Base-by-base conservation (phyloP, 2,797 vertebrate species). In the Melanotaenia maccullochi region DNA sequence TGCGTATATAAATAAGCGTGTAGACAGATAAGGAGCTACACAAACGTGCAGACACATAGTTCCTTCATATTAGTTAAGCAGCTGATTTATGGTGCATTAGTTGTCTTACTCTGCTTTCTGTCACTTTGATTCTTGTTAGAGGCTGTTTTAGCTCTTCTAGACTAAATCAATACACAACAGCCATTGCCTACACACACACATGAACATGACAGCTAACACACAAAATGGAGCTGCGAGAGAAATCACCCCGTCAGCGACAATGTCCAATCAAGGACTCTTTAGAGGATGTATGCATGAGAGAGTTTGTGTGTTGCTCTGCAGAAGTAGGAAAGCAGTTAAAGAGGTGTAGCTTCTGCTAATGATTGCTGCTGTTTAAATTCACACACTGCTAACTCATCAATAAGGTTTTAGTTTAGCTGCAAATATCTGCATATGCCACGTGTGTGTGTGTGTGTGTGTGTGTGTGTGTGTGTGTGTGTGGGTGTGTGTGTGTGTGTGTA, bases 81-180 rank as follows among this genome's bases (percentile, higher is more conserved):
- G 68, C 55, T 71, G 78, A 73, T 76, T 89, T 85, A 89, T 68
- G 76, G 79, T 75, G 79, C 72, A 84, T 89, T 87, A 91, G 76
- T 18, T 47, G 38, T 76, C 73, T 75, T 35, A 60, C 74, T 71
- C 38, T 69, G 75, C 73, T 84, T 71, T 79, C 81, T 88, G 86
- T 85, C 89, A 92, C 76, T 88, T 77, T 75, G 57, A 81, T 63
- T 83, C 81, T 78, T 81, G 78, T 92, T 83, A 81, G 66, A 73
- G 32, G 57, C 78, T 67, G 66, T 67, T 82, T 83, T 81, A 83
- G 75, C 80, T 83, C 80, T 22, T 71, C 71, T 87, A 75, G 84
- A 73, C 76, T 63, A 52, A 90, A 90, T 91, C 82, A 71, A 89
- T 90, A 88, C 75, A 73, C 68, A 80, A 78, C 74, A 78, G 67